phyloP scores from a whole-genome alignment of 2,888 invertebrate species.

The Stratiomys singularior region DNA sequence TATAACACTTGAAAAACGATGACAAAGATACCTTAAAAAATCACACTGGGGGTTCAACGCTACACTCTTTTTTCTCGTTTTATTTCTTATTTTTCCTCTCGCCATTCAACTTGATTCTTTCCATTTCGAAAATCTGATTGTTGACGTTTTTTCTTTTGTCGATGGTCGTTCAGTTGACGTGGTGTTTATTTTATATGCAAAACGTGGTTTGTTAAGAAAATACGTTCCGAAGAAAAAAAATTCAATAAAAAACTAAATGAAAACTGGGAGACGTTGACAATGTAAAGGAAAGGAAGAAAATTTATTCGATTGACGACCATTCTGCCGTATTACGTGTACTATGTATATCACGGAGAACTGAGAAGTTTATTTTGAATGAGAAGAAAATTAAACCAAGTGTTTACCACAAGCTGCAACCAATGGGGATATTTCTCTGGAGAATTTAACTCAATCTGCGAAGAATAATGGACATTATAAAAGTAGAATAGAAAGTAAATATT shows the following conservation, averaged over 20 bases:
- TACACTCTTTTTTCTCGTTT: background rate
- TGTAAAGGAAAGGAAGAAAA: background rate
- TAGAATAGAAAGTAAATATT: no score
- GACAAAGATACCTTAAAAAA: background rate
- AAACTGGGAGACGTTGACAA: background rate
- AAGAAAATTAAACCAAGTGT: conserved; percentile 50
- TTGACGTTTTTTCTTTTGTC: no score
- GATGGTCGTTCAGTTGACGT: no score
- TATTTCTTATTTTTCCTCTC: no score
- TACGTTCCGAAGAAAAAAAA: no score
- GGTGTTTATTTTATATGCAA: no score
- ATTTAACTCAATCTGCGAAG: conserved; percentile 49
- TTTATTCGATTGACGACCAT: conserved; percentile 16
- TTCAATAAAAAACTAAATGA: background rate
- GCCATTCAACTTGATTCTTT: no score
- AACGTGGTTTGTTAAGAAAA: no score
- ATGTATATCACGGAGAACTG: background rate
- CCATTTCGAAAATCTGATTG: no score
- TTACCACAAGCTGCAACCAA: conserved; percentile 33
- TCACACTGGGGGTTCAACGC: background rate
- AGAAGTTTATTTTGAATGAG: conserved; percentile 11
- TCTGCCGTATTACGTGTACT: background rate
- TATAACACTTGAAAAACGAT: conserved; percentile 19
- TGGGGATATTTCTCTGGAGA: conserved; percentile 45
- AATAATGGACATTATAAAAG: no score